Evolutionary conservation across 1,140 invertebrate species (phyloP).

Genomic region (Diplogasteroides magnus): DNA sequence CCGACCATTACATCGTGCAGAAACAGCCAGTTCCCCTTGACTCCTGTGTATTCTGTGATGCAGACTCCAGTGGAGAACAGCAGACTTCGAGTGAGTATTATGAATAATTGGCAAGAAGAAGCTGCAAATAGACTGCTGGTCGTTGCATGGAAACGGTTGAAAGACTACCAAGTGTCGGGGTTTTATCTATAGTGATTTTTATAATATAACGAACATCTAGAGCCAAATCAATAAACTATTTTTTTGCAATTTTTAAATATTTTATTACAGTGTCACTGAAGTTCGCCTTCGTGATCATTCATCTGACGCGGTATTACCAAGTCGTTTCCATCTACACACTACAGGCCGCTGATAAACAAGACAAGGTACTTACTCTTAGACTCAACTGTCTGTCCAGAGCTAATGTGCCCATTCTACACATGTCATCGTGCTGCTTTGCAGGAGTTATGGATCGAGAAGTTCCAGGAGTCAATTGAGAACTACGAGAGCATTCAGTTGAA

Average conservation of each 20-base stretch:
- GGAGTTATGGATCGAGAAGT: constrained; percentile 54
- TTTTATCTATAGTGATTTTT: too few relatives aligned
- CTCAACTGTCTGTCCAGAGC: not conserved
- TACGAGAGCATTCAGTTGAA: constrained; percentile 53
- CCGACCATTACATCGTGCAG: constrained; percentile 63
- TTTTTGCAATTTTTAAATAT: too few relatives aligned
- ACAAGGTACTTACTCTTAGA: constrained; percentile 35
- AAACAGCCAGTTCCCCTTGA: constrained; percentile 68
- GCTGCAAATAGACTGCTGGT: too few relatives aligned
- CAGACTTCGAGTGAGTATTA: constrained; percentile 52
- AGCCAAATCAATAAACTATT: too few relatives aligned
- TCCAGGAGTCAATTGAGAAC: constrained; percentile 53
- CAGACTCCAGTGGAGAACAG: constrained; percentile 61
- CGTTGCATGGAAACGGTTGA: too few relatives aligned
- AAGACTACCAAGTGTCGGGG: too few relatives aligned
- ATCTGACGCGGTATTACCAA: constrained; percentile 53
- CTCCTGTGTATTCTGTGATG: constrained; percentile 67
- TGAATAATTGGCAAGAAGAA: not conserved
- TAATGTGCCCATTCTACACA: not conserved
- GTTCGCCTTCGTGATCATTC: constrained; percentile 53
- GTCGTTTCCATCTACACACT: constrained; percentile 50
- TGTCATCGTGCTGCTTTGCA: constrained; percentile 33
- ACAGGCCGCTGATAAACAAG: constrained; percentile 37
- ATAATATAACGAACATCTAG: too few relatives aligned
- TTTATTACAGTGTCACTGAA: constrained; percentile 42